Conservation (phyloP, 2,888 invertebrate species). For the Spilarctia lutea region DNA sequence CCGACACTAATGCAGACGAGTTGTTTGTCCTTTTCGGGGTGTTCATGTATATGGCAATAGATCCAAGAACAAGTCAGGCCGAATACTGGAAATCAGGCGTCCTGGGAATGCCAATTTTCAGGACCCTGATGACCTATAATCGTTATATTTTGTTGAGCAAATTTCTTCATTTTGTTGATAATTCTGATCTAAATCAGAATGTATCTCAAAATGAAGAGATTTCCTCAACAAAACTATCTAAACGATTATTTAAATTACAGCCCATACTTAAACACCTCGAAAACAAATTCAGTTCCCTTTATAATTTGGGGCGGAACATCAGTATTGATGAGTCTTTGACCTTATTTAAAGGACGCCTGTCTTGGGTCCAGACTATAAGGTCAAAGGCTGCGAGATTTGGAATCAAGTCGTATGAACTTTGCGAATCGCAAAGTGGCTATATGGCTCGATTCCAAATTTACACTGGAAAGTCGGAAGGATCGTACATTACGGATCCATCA, state of each 20-base stretch:
- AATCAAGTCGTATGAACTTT: constrained; percentile 45
- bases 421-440: constrained; percentile 36
- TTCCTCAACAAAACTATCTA: constrained; percentile 10
- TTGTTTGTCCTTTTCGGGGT: constrained; percentile 37
- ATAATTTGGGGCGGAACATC: constrained; percentile 21
- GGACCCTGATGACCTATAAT: constrained; percentile 29
- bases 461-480: background rate
- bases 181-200: constrained; percentile 15
- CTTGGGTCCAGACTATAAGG: constrained; percentile 37
- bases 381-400: constrained; percentile 38
- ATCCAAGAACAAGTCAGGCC: constrained; percentile 17
- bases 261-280: constrained; percentile 31
- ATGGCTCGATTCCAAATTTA: too few species aligned
- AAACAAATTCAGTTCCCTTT: constrained; percentile 19
- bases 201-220: constrained; percentile 3
- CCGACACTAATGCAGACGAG: constrained; percentile 36
- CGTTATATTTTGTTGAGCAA: constrained; percentile 37
- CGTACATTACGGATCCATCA: background rate
- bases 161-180: constrained; percentile 41
- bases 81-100: constrained; percentile 37
- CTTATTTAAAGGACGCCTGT: constrained; percentile 42
- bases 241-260: background rate
- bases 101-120: constrained; percentile 35
- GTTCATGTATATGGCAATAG: constrained; percentile 43
- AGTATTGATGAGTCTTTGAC: constrained; percentile 46